Evolutionary conservation across 2,888 invertebrate genomes (phyloP).

Genomic region (Microctonus hyperodae): DNA sequence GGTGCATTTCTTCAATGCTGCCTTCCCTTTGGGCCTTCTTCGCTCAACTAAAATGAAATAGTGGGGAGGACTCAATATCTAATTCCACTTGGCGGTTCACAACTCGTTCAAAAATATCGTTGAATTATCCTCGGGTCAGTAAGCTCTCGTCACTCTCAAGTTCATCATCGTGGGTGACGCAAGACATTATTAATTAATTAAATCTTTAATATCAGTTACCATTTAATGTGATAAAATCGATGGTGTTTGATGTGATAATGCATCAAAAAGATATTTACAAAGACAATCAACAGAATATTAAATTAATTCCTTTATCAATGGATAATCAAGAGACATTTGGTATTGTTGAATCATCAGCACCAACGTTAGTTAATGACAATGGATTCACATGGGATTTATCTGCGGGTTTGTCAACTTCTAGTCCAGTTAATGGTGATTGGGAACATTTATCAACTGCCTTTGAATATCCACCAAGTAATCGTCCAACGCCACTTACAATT

Average conservation of each 20-base stretch:
- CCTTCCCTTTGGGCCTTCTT: constrained; percentile 37
- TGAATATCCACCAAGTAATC: constrained; percentile 44
- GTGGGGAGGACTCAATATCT: constrained; percentile 36
- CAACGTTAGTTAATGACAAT: constrained; percentile 30
- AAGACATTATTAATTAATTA: too few relatives aligned
- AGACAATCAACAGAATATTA: constrained; percentile 12
- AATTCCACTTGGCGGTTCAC: constrained; percentile 23
- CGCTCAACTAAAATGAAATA: constrained; percentile 16
- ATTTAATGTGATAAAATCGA: constrained; percentile 16
- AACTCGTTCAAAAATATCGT: constrained; percentile 36
- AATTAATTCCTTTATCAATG: neutral
- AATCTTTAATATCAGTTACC: neutral
- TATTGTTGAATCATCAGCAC: constrained; percentile 32
- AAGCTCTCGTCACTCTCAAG: constrained; percentile 34
- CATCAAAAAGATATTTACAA: constrained; percentile 47
- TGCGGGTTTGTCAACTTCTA: constrained; percentile 38
- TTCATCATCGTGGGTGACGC: constrained; percentile 27
- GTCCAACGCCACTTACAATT: constrained; percentile 29
- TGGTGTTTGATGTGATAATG: constrained; percentile 38
- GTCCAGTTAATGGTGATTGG: constrained; percentile 49
- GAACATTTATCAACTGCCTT: constrained; percentile 51
- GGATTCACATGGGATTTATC: constrained; percentile 48
- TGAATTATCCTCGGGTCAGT: constrained; percentile 44
- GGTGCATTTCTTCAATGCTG: constrained; percentile 37
- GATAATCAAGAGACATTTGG: constrained; percentile 41